Conservation (phyloP, 2,113 vertebrate genomes). For the Tor tambroides region DNA sequence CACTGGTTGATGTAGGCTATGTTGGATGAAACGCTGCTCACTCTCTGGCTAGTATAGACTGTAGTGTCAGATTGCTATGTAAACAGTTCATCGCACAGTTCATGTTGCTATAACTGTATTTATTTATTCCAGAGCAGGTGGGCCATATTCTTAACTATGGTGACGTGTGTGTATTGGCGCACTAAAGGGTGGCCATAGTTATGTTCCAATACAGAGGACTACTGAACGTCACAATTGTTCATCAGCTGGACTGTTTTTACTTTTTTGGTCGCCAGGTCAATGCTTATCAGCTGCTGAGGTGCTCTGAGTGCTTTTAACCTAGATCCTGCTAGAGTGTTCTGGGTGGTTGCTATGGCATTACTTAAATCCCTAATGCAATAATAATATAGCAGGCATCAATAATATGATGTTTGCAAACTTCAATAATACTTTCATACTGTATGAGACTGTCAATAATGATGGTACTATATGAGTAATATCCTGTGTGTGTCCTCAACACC, state of each 20-base stretch:
- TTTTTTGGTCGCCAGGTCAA: neutral
- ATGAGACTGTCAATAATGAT: neutral
- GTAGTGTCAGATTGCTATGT: neutral
- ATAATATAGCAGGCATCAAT: neutral
- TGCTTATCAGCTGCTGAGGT: neutral
- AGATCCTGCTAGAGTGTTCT: neutral
- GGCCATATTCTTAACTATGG: neutral
- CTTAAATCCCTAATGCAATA: neutral
- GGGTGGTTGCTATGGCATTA: neutral
- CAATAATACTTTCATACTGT: neutral
- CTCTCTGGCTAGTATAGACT: neutral
- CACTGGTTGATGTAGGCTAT: neutral
- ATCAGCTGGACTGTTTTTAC: neutral
- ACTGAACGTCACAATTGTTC: neutral
- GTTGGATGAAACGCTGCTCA: neutral
- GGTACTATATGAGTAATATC: neutral
- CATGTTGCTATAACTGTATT: slow-evolving; percentile 1
- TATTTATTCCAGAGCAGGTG: slow-evolving; percentile 29
- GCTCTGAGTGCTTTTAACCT: neutral
- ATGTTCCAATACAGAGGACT: slow-evolving; percentile 5
- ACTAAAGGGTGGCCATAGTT: slow-evolving; percentile 26
- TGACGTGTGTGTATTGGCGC: slow-evolving; percentile 2
- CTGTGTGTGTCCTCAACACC: neutral
- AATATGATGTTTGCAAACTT: neutral
- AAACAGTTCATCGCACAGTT: neutral